A percentile compares a stretch with the other conserved stretches of the same genome.
Evolutionary conservation across 2,888 invertebrate genomes (phyloP).

Genomic region (Eumerus sabulonum): DNA sequence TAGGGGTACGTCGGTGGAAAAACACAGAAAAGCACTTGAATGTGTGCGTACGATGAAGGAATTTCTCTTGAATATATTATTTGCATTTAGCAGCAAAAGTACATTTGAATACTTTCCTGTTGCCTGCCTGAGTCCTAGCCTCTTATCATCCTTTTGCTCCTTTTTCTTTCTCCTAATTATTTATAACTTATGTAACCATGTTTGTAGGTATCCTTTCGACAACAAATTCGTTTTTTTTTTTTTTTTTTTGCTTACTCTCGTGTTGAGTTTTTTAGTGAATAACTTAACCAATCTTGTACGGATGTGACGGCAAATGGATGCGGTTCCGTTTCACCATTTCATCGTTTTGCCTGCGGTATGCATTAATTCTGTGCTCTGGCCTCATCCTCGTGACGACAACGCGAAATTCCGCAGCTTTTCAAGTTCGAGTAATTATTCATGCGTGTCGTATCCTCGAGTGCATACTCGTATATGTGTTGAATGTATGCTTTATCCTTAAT

Average conservation of each 20-base stretch:
- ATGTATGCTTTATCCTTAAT: conserved; percentile 51
- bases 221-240: too few species aligned
- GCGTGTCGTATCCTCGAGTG: conserved; percentile 57
- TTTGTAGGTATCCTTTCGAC: conserved; percentile 6
- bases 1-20: neutral
- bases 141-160: conserved; percentile 1
- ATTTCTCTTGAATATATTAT: conserved; percentile 63
- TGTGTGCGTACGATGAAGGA: conserved; percentile 51
- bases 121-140: conserved; percentile 30
- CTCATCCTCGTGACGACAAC: conserved; percentile 4
- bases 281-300: conserved; percentile 60
- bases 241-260: too few species aligned
- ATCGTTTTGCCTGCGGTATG: conserved; percentile 10
- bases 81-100: conserved; percentile 62
- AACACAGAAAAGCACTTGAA: too few species aligned
- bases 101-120: conserved; percentile 64
- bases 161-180: conserved; percentile 53
- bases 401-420: conserved; percentile 44
- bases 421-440: conserved; percentile 66
- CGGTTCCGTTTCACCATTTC: conserved; percentile 42
- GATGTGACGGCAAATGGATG: conserved; percentile 60
- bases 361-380: conserved; percentile 34
- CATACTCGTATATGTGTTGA: conserved; percentile 39
- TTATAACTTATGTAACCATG: conserved; percentile 38
- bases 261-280: conserved; percentile 41